Conservation (phyloP, 1,140 invertebrate genomes). For the Philopotamus ludificatus region DNA sequence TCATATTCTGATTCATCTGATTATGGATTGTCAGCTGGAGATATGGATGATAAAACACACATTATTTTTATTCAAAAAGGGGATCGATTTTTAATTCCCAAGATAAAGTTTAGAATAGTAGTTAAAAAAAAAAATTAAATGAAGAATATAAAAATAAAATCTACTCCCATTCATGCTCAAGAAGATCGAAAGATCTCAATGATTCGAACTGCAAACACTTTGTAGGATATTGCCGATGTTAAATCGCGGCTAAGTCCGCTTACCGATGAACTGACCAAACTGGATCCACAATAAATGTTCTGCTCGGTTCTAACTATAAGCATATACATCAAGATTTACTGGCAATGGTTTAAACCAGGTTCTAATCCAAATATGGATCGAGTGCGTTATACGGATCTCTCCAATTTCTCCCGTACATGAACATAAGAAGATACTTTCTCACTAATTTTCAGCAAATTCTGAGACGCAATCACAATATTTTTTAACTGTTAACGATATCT, state of each 20-base stretch:
- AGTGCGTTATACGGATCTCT: constrained; percentile 19
- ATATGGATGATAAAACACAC: no score
- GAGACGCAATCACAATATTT: background rate
- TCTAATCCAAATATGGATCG: constrained; percentile 15
- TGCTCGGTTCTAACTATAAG: background rate
- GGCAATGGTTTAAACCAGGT: no score
- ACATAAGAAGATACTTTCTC: constrained; percentile 13
- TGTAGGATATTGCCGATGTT: background rate
- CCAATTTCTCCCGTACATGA: constrained; percentile 9
- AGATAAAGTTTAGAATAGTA: no score
- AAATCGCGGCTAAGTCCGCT: constrained; percentile 22
- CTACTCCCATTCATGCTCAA: background rate
- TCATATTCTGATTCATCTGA: no score
- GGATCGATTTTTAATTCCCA: no score
- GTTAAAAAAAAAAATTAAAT: background rate
- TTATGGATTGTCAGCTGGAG: no score
- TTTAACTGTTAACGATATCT: no score
- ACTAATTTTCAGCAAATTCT: background rate
- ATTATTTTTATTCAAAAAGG: no score
- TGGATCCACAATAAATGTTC: constrained; percentile 15
- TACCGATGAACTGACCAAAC: constrained; percentile 23
- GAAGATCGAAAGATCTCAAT: background rate
- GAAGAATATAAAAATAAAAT: background rate
- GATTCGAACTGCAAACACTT: background rate
- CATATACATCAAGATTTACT: background rate